Conservation (phyloP, 2,888 invertebrate species). For the Notocelia uddmanniana region DNA sequence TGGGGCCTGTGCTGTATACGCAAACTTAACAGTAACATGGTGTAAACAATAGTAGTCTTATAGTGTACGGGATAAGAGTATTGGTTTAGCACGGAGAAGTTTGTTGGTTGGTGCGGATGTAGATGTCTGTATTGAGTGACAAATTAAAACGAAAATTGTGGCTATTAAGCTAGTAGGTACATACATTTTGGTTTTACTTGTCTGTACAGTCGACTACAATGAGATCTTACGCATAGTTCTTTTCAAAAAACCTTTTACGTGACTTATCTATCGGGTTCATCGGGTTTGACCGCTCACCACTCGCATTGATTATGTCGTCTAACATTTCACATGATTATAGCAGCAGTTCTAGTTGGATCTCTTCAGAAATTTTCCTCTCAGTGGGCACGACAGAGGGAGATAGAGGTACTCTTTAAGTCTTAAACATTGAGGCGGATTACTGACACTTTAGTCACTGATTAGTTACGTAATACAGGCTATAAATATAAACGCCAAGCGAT, state of each 20-base stretch:
- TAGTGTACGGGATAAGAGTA: not conserved
- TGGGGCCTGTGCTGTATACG: not conserved
- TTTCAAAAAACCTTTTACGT: no score
- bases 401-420: no score
- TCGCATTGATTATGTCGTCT: not conserved
- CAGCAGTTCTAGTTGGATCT: not conserved
- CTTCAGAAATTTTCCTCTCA: no score
- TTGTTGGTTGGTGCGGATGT: constrained; percentile 47
- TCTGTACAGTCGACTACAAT: no score
- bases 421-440: no score
- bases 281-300: no score
- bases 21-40: not conserved
- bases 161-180: constrained; percentile 6
- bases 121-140: constrained; percentile 41
- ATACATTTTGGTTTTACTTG: constrained; percentile 14
- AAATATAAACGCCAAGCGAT: no score
- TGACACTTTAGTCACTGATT: no score
- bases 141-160: constrained; percentile 36
- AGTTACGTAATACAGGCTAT: no score
- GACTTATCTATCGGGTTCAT: no score
- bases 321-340: not conserved
- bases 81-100: not conserved
- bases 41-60: not conserved
- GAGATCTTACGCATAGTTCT: no score
- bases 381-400: not conserved